These are phyloP conservation scores for Zeus faber DNA, from an alignment of 2,113 vertebrate species.

Conservation along the genomic window DNA sequence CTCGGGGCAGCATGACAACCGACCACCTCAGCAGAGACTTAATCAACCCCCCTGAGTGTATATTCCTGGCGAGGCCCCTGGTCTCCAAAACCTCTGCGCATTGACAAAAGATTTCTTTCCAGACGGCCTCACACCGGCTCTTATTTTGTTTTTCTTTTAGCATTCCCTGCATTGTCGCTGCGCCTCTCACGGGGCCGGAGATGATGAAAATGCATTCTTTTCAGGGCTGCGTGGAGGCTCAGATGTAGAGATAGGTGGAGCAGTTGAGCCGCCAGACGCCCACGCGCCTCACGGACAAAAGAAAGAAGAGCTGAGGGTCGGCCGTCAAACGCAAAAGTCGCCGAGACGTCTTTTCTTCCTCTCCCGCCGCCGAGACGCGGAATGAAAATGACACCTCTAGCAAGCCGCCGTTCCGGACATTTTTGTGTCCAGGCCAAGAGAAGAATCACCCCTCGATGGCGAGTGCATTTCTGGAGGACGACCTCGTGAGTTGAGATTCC, in stretches of 20 bases:
- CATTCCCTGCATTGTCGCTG: constrained; percentile 30
- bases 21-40: too few species aligned
- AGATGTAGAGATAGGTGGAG: constrained; percentile 18
- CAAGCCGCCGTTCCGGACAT: constrained; percentile 21
- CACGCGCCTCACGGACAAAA: background rate
- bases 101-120: constrained; percentile 5
- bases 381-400: constrained; percentile 38
- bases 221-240: constrained; percentile 10
- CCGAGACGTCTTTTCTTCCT: constrained; percentile 20
- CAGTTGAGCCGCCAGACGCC: constrained; percentile 19
- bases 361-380: constrained; percentile 13
- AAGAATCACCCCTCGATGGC: too few species aligned
- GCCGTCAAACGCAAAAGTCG: constrained; percentile 5
- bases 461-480: constrained; percentile 34
- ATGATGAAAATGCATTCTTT: constrained; percentile 7
- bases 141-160: constrained; percentile 17
- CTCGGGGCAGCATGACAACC: too few species aligned
- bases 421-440: constrained; percentile 35
- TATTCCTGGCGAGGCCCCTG: too few species aligned
- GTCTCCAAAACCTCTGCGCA: constrained; percentile 5
- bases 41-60: too few species aligned
- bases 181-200: constrained; percentile 1
- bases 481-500: constrained; percentile 27
- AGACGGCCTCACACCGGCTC: background rate
- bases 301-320: constrained; percentile 23